These are phyloP conservation scores for Triplophysa siluroides DNA, from an alignment of 2,113 vertebrate genomes.

Conservation along the genomic window DNA sequence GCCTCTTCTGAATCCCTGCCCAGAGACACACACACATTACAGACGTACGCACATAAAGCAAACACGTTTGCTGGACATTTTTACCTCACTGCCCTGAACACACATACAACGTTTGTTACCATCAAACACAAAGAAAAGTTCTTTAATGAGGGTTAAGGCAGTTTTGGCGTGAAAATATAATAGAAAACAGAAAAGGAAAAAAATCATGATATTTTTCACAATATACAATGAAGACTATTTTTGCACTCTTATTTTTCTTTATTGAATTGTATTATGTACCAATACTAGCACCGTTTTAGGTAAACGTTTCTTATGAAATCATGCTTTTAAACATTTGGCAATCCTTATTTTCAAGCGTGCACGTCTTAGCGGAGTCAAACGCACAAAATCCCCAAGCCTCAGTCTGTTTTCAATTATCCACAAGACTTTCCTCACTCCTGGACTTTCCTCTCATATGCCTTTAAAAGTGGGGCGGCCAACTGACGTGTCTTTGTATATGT, in stretches of 20 bases:
- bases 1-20: neutral
- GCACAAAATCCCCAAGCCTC: neutral
- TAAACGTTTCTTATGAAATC: no score
- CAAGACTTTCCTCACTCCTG: slow-evolving; percentile 8
- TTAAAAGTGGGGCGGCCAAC: neutral
- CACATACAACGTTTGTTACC: neutral
- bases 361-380: neutral
- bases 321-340: no score
- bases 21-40: neutral
- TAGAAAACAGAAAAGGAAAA: no score
- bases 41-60: neutral
- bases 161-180: no score
- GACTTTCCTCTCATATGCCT: slow-evolving; percentile 4
- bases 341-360: neutral
- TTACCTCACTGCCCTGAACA: neutral
- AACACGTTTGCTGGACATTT: neutral
- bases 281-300: no score
- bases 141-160: neutral
- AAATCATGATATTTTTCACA: no score
- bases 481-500: neutral
- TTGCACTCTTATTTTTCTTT: neutral
- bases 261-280: no score
- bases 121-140: neutral
- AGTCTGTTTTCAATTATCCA: slow-evolving; percentile 50
- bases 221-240: neutral